Percentiles rank a stretch among this genome's conserved stretches.
These are phyloP conservation scores for Nemotelus pantherinus DNA, from an alignment of 2,888 invertebrate genomes.

Conservation along the genomic window DNA sequence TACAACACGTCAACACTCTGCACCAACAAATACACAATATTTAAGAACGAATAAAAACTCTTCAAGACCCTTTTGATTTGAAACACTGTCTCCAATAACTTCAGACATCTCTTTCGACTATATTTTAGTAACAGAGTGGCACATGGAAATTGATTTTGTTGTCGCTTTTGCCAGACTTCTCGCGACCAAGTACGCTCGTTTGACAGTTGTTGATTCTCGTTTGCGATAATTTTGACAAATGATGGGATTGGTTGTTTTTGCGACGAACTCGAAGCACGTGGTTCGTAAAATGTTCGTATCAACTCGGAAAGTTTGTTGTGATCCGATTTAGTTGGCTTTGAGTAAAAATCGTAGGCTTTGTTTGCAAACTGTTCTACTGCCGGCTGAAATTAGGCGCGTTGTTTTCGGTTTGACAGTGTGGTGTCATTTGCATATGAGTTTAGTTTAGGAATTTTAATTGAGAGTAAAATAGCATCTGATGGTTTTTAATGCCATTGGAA, in stretches of 20 bases:
- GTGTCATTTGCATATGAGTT: too few species aligned
- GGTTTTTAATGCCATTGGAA: too few species aligned
- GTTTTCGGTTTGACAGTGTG: too few species aligned
- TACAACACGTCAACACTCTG: too few species aligned
- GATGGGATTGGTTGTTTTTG: too few species aligned
- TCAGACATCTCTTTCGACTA: conserved; percentile 38
- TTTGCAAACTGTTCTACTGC: conserved; percentile 12
- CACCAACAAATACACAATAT: too few species aligned
- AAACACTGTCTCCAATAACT: conserved; percentile 9
- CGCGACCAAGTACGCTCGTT: not conserved
- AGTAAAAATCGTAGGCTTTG: conserved; percentile 1
- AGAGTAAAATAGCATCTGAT: too few species aligned
- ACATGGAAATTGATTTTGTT: conserved; percentile 35
- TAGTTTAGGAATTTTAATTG: too few species aligned
- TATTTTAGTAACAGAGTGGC: not conserved
- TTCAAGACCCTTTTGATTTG: not conserved
- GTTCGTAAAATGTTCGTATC: not conserved
- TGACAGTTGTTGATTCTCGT: conserved; percentile 23
- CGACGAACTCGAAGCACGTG: not conserved
- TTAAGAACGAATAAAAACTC: not conserved
- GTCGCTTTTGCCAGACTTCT: not conserved
- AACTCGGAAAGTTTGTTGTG: conserved; percentile 17
- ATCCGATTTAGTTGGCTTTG: not conserved
- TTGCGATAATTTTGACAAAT: not conserved
- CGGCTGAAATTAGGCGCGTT: not conserved